Conservation (phyloP, 2,797 vertebrate species). For the Taeniopygia guttata region DNA sequence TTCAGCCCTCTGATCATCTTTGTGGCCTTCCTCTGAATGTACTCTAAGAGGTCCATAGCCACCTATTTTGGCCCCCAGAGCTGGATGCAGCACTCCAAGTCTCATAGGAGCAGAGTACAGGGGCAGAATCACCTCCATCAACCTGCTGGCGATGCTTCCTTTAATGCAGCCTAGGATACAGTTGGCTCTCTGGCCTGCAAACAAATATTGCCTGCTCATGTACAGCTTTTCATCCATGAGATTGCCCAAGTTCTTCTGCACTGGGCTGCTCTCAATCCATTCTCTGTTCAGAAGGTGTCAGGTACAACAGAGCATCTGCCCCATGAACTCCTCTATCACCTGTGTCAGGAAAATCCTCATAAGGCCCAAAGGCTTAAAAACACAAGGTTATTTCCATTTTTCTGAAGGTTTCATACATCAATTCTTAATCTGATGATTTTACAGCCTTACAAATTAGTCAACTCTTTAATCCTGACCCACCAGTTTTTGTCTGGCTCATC, state of each 20-base stretch:
- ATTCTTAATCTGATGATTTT: background rate
- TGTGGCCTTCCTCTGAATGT: background rate
- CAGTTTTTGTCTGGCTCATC: background rate
- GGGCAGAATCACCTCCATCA: accelerated
- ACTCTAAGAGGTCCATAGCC: background rate
- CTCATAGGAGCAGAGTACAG: background rate
- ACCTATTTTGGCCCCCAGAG: background rate
- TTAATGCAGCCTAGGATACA: background rate
- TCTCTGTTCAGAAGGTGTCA: background rate
- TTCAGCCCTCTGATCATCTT: background rate
- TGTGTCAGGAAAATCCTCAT: background rate
- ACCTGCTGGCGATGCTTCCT: accelerated
- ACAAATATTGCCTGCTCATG: accelerated
- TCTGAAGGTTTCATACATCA: background rate
- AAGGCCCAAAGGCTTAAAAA: background rate
- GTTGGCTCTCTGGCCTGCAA: background rate
- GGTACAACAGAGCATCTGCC: background rate
- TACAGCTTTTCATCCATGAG: background rate
- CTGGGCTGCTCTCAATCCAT: background rate
- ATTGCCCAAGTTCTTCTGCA: background rate
- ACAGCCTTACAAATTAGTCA: background rate
- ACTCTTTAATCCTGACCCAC: background rate
- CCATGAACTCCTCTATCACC: background rate
- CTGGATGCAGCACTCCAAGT: background rate
- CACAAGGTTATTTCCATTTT: background rate